Conservation (phyloP, 2,888 invertebrate genomes). For the Dorcus parallelipipedus region DNA sequence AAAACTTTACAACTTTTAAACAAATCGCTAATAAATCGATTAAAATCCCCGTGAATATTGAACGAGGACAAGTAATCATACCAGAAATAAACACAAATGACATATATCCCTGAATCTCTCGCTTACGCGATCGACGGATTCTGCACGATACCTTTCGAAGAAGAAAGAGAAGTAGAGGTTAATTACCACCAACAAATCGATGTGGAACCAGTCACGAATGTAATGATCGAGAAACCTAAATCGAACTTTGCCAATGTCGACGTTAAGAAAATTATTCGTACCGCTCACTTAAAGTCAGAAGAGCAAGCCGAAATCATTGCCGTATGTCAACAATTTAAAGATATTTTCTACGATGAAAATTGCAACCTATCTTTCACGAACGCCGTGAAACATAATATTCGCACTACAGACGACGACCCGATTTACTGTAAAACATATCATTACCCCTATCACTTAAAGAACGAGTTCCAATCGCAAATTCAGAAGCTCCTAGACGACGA, state of each 20-base stretch:
- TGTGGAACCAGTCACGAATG: background rate
- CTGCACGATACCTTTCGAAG: too few species aligned
- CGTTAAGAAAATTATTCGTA: too few species aligned
- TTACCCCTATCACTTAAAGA: conserved; percentile 29
- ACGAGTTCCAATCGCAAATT: conserved; percentile 28
- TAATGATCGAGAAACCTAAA: background rate
- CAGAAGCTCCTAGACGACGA: conserved; percentile 21
- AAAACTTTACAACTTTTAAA: too few species aligned
- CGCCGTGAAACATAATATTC: conserved; percentile 26
- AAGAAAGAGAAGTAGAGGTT: background rate
- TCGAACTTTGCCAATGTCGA: background rate
- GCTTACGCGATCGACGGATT: too few species aligned
- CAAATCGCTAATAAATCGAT: too few species aligned
- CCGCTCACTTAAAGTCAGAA: conserved; percentile 10
- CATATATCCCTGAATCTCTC: too few species aligned
- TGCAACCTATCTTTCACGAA: conserved; percentile 19
- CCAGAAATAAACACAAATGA: too few species aligned
- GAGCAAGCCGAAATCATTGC: conserved; percentile 6
- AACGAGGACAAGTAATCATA: too few species aligned
- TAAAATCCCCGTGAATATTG: too few species aligned
- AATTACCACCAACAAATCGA: background rate
- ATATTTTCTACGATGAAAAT: too few species aligned
- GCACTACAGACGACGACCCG: conserved; percentile 20
- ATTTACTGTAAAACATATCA: conserved; percentile 26
- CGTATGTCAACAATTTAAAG: conserved; percentile 8